A percentile compares a stretch with the other conserved stretches of the same genome.
Evolutionary conservation across 2,797 vertebrate species (phyloP).

Genomic region (Phyllotis vaccarum): DNA sequence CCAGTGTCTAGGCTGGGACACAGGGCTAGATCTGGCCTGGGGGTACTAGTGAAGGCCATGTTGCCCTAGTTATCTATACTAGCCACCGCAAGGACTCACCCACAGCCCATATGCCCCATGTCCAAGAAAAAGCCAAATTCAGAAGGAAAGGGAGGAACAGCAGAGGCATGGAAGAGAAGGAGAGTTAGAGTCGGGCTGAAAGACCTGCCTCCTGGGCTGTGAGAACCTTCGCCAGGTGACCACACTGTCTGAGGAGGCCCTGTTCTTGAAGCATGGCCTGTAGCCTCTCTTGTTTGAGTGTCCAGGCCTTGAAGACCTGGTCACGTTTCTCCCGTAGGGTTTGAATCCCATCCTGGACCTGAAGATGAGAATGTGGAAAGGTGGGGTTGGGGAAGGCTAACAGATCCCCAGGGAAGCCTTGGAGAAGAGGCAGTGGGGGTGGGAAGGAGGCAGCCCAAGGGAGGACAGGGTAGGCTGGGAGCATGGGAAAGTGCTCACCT

Average conservation of each 20-base stretch:
- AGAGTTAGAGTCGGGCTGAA: fast-evolving
- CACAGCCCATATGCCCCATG: neutral
- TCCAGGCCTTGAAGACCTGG: constrained; percentile 90
- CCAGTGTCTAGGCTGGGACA: too few species aligned
- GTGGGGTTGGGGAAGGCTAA: neutral
- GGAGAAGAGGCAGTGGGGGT: neutral
- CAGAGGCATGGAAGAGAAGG: neutral
- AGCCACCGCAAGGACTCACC: too few species aligned
- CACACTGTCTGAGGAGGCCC: constrained; percentile 91
- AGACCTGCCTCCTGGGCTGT: constrained; percentile 91
- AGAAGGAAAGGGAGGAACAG: neutral
- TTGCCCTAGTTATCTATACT: neutral
- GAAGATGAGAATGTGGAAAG: constrained; percentile 30
- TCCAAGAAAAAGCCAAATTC: neutral
- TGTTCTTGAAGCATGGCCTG: constrained; percentile 90
- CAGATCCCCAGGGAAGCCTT: neutral
- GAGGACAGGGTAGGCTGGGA: neutral
- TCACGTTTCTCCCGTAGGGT: constrained; percentile 86
- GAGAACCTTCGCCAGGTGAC: constrained; percentile 89
- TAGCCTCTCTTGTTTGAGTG: constrained; percentile 89
- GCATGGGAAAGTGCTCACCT: constrained; percentile 85
- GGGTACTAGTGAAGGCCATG: neutral
- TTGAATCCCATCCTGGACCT: constrained; percentile 90
- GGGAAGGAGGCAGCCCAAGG: neutral
- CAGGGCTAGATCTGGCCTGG: neutral